phyloP scores from a whole-genome alignment of 2,888 invertebrate species.

The Hydrotaea cyrtoneurina region DNA sequence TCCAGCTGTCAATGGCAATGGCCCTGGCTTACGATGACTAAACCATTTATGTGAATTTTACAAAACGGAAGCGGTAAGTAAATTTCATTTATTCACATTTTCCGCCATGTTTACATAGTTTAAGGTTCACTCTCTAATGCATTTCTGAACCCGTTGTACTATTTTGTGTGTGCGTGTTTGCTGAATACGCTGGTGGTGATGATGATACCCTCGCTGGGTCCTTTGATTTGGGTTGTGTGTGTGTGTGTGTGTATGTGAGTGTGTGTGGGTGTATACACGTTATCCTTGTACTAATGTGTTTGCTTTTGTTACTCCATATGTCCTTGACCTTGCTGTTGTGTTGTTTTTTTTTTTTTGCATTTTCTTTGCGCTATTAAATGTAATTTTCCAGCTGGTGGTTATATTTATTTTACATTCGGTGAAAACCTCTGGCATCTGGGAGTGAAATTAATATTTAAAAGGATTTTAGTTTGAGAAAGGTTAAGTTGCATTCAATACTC shows the following conservation, averaged over 20 bases:
- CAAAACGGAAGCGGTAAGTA: conserved; percentile 57
- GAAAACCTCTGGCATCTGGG: no score
- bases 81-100: conserved; percentile 40
- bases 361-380: neutral
- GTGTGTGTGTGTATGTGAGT: neutral
- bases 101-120: conserved; percentile 13
- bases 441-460: no score
- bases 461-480: neutral
- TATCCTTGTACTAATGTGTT: conserved; percentile 40
- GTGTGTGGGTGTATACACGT: neutral
- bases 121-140: conserved; percentile 7
- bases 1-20: neutral
- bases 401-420: neutral
- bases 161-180: conserved; percentile 17
- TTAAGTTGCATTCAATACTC: neutral
- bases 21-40: neutral
- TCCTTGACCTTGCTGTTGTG: conserved; percentile 50
- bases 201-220: neutral
- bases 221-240: neutral
- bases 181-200: neutral
- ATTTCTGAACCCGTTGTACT: neutral
- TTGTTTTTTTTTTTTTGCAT: neutral
- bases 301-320: conserved; percentile 17
- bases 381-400: neutral
- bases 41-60: conserved; percentile 35